A percentile compares a stretch with the other conserved stretches of the same genome.
Conservation (phyloP, 2,797 vertebrate species). For the Pseudochromis fuscus region DNA sequence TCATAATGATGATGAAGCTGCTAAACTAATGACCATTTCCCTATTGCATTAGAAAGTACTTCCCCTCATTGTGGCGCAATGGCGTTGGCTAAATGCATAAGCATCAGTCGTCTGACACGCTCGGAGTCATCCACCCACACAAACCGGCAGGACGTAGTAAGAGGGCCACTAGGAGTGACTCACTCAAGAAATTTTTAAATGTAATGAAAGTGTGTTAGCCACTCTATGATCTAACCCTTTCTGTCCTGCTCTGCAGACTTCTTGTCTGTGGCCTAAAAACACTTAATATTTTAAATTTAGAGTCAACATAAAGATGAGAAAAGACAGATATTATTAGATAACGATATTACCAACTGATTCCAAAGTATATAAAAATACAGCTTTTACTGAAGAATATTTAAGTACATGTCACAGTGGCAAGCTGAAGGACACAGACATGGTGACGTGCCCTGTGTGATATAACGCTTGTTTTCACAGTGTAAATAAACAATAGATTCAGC, state of each 20-base stretch:
- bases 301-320: slow-evolving; percentile 12
- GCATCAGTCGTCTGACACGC: slow-evolving; percentile 63
- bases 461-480: slow-evolving; percentile 15
- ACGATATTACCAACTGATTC: too few relatives aligned
- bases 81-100: slow-evolving; percentile 50
- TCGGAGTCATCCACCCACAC: slow-evolving; percentile 63
- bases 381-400: too few relatives aligned
- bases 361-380: too few relatives aligned
- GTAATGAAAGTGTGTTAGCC: slow-evolving; percentile 54
- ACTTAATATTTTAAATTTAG: not conserved
- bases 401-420: not conserved
- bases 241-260: slow-evolving; percentile 26
- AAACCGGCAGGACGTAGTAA: slow-evolving; percentile 37
- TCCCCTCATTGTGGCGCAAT: slow-evolving; percentile 59
- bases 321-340: not conserved
- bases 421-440: slow-evolving; percentile 1
- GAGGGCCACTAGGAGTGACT: slow-evolving; percentile 51
- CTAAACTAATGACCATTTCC: slow-evolving; percentile 69
- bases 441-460: slow-evolving; percentile 13
- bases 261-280: slow-evolving; percentile 1
- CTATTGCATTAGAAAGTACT: slow-evolving; percentile 66
- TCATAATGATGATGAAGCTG: slow-evolving; percentile 68
- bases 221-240: slow-evolving; percentile 27
- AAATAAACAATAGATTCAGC: slow-evolving; percentile 45
- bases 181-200: slow-evolving; percentile 58